A percentile compares a stretch with the other conserved stretches of the same genome.
These are phyloP conservation scores for Nowickia ferox DNA, from an alignment of 2,888 invertebrate species.

Conservation along the genomic window DNA sequence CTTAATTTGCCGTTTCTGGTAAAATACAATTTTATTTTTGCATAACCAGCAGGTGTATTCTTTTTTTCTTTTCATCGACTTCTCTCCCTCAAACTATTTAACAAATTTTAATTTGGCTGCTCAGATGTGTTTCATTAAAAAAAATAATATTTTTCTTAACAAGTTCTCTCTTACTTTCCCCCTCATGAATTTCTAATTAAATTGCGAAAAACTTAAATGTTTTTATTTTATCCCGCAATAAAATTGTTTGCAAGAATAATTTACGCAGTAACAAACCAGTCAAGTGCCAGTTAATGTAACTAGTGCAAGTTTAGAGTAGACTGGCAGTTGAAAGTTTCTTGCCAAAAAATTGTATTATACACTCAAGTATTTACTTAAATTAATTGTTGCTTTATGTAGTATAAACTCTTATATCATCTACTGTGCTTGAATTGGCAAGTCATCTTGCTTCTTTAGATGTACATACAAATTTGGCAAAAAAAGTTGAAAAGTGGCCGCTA, in stretches of 20 bases:
- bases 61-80: too few relatives aligned
- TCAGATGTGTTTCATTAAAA: not conserved
- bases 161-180: not conserved
- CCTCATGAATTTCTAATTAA: slow-evolving; percentile 53
- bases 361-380: slow-evolving; percentile 59
- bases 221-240: slow-evolving; percentile 6
- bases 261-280: not conserved
- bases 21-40: not conserved
- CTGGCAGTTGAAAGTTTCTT: slow-evolving; percentile 20
- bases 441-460: too few relatives aligned
- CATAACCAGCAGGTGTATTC: not conserved
- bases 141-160: not conserved
- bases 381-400: slow-evolving; percentile 35
- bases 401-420: not conserved
- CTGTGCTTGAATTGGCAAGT: too few relatives aligned
- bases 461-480: too few relatives aligned
- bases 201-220: slow-evolving; percentile 37
- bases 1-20: too few relatives aligned
- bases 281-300: slow-evolving; percentile 35
- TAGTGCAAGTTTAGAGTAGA: not conserved
- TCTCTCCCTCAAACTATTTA: too few relatives aligned
- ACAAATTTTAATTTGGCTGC: not conserved
- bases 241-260: not conserved
- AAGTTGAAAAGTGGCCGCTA: too few relatives aligned
- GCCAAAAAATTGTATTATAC: slow-evolving; percentile 34